These are phyloP conservation scores for Rapana venosa DNA, from an alignment of 2,888 invertebrate genomes.

Conservation along the genomic window DNA sequence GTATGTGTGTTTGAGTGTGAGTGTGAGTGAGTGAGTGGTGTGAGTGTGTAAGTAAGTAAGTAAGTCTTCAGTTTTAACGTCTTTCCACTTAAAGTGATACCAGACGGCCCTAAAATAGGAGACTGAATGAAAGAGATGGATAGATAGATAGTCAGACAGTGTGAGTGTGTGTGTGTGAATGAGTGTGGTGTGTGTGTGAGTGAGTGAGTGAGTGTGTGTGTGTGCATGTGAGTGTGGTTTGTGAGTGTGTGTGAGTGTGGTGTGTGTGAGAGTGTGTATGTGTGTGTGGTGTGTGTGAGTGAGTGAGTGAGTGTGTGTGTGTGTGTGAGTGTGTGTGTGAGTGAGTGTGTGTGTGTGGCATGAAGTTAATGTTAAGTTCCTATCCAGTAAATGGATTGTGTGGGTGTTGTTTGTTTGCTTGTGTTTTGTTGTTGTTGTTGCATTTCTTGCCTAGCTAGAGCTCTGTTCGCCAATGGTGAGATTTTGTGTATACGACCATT, in stretches of 20 bases:
- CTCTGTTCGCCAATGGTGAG: no score
- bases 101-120: no score
- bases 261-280: not conserved
- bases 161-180: not conserved
- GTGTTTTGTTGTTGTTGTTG: no score
- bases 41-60: not conserved
- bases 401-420: not conserved
- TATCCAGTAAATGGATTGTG: no score
- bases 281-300: not conserved
- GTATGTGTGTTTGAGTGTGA: not conserved
- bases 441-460: no score
- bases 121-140: no score
- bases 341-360: not conserved
- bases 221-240: conserved; percentile 6
- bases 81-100: no score
- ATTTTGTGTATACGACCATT: no score
- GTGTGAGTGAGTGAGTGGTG: not conserved
- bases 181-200: not conserved
- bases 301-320: not conserved
- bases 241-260: not conserved
- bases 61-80: no score
- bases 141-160: no score
- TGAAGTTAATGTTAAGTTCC: no score
- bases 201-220: conserved; percentile 17
- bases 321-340: not conserved